Evolutionary conservation across 2,888 invertebrate species (phyloP).

Genomic region (Idaea dimidiata): DNA sequence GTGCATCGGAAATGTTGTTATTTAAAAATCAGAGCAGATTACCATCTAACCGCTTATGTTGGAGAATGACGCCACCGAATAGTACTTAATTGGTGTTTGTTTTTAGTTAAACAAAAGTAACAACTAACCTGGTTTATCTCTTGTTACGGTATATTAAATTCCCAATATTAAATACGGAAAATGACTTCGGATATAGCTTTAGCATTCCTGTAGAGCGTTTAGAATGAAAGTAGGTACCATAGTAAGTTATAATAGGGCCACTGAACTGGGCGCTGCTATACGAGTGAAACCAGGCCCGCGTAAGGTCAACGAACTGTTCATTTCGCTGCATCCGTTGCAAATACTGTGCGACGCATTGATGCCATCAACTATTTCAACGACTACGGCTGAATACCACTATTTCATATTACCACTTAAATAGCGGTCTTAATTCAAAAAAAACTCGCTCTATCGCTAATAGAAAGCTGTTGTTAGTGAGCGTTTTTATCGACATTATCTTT

Average conservation of each 20-base stretch:
- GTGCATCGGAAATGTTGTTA: not conserved
- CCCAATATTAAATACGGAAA: no score
- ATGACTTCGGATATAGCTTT: not conserved
- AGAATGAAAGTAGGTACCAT: slow-evolving; percentile 44
- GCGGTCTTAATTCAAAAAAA: slow-evolving; percentile 59
- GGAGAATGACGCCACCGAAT: no score
- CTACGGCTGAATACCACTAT: slow-evolving; percentile 62
- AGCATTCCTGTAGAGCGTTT: slow-evolving; percentile 24
- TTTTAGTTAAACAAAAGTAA: no score
- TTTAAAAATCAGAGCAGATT: no score
- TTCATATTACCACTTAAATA: slow-evolving; percentile 63
- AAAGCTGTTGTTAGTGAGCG: slow-evolving; percentile 40
- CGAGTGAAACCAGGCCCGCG: slow-evolving; percentile 76
- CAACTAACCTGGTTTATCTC: no score
- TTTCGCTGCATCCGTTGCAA: slow-evolving; percentile 81
- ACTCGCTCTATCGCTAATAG: slow-evolving; percentile 47
- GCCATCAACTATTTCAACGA: slow-evolving; percentile 69
- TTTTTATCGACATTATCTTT: not conserved
- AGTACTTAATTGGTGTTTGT: no score
- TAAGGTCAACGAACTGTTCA: slow-evolving; percentile 77
- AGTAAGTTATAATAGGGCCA: slow-evolving; percentile 68
- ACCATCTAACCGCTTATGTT: no score
- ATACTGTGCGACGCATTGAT: slow-evolving; percentile 70
- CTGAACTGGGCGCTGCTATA: slow-evolving; percentile 71
- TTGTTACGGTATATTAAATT: no score